phyloP scores from a whole-genome alignment of 2,888 invertebrate genomes.

The Tillus elongatus region DNA sequence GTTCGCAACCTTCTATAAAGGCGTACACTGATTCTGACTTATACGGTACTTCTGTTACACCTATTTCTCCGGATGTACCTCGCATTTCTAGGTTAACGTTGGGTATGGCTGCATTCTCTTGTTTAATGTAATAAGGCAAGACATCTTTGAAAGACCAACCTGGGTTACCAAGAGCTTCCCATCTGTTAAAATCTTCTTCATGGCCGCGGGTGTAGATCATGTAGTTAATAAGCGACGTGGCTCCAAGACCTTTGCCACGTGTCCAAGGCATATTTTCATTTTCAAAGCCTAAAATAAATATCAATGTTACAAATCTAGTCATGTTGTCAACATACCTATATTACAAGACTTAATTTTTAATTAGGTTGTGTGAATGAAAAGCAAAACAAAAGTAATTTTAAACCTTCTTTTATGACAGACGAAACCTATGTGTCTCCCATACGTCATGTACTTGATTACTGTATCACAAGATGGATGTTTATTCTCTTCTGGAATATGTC shows the following conservation, averaged over 20 bases:
- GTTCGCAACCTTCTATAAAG: constrained; percentile 53
- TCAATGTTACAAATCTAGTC: too few species aligned
- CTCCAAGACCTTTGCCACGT: constrained; percentile 11
- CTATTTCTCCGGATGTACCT: constrained; percentile 50
- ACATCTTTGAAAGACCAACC: constrained; percentile 51
- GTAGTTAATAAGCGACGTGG: constrained; percentile 12
- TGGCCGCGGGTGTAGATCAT: constrained; percentile 13
- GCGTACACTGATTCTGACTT: constrained; percentile 45
- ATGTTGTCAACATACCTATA: too few species aligned
- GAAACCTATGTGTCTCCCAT: too few species aligned
- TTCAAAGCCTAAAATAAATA: neutral
- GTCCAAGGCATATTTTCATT: constrained; percentile 8
- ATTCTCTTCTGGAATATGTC: too few species aligned
- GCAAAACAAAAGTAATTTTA: too few species aligned
- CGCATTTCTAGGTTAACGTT: constrained; percentile 44
- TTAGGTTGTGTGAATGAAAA: too few species aligned
- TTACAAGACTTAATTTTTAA: too few species aligned
- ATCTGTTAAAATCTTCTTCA: constrained; percentile 26
- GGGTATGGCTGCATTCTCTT: constrained; percentile 46
- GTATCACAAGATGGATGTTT: too few species aligned
- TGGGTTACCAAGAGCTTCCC: constrained; percentile 12
- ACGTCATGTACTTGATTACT: too few species aligned
- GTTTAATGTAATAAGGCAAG: constrained; percentile 51
- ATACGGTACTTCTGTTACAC: constrained; percentile 36
- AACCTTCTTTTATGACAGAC: too few species aligned